Evolutionary conservation across 2,797 vertebrate species (phyloP), one percentile per base, ranked within the genome.

Genomic region (Protosalanx chinensis): DNA sequence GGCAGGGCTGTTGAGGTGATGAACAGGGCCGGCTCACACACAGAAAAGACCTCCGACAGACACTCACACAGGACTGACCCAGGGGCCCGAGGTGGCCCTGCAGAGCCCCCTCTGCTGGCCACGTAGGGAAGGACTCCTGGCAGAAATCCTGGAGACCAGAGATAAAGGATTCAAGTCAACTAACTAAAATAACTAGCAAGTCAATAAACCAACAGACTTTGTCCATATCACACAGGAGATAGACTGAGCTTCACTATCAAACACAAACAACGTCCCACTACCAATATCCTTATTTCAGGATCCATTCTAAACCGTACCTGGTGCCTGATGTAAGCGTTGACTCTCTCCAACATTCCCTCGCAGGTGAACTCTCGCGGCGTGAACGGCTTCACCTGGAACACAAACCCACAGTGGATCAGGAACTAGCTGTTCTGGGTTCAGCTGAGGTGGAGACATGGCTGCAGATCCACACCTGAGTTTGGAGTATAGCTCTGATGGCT

Each of bases 11-110:
- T 92, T 92, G 30, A 92, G 80, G 78, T 81, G 87, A 69, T 87
- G 85, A 92, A 92, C 73, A 91, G 75, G 66, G 87, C 84, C 0
- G 91, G 90, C 65, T 92, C 91, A 67, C 91, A 92, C 64, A 86
- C 67, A 90, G 87, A 20, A 87, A 81, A 18, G 89, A 85, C 33
- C 46, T 78, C 1, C 1, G 79, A 71, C 91, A 92, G 76, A 82
- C 89, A 10, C 76, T 81, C 5, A 78, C 77, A 62, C 91, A 92
- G 0, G 91, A 91, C 76, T 86, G 83, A 29, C 89, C 84, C 70
- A 90, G 79, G 2, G 88, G 88, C 66, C 88, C 89, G 68, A 92
- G 79, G 75, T 80, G 89, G 1, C 75, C 46, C 68, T 68, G 80
- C 1, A 91, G 81, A 70, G 80, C 68, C 10, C 80, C 79, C 76